phyloP scores from a whole-genome alignment of 2,888 invertebrate genomes.

The Osmoderma eremita region DNA sequence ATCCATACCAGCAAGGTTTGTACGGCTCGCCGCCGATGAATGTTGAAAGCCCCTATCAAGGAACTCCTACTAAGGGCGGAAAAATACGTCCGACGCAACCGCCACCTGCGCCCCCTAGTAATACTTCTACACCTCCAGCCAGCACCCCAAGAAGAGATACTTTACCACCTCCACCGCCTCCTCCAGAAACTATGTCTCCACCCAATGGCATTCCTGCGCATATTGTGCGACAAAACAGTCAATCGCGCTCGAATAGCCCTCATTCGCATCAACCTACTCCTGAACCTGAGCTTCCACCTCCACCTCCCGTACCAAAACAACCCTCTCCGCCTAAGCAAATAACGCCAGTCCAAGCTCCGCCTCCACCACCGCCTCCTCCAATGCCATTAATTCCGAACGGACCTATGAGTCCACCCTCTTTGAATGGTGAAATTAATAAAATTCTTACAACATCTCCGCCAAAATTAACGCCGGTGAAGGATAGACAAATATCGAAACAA shows the following conservation, averaged over 20 bases:
- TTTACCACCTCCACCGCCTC: constrained; percentile 77
- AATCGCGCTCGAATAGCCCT: constrained; percentile 71
- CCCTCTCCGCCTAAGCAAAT: constrained; percentile 72
- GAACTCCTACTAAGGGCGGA: constrained; percentile 72
- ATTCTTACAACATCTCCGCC: constrained; percentile 67
- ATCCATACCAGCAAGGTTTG: constrained; percentile 61
- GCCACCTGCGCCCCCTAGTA: constrained; percentile 86
- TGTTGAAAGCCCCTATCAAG: constrained; percentile 49
- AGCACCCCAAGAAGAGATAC: constrained; percentile 77
- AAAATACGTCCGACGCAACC: constrained; percentile 83
- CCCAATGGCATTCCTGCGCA: constrained; percentile 71
- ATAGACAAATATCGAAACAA: constrained; percentile 61
- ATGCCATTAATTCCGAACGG: constrained; percentile 59
- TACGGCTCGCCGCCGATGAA: constrained; percentile 42
- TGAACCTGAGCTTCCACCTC: constrained; percentile 72
- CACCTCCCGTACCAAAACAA: constrained; percentile 73
- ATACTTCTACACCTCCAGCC: constrained; percentile 61
- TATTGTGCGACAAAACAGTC: constrained; percentile 68
- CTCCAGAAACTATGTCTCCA: constrained; percentile 71
- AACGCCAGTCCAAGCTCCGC: constrained; percentile 66
- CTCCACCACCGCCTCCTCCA: constrained; percentile 74
- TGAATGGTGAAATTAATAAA: constrained; percentile 71
- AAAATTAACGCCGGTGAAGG: constrained; percentile 68
- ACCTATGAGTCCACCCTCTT: constrained; percentile 58
- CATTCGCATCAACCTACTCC: constrained; percentile 68